Conservation (phyloP, 2,888 invertebrate genomes). For the Plagodis pulveraria region DNA sequence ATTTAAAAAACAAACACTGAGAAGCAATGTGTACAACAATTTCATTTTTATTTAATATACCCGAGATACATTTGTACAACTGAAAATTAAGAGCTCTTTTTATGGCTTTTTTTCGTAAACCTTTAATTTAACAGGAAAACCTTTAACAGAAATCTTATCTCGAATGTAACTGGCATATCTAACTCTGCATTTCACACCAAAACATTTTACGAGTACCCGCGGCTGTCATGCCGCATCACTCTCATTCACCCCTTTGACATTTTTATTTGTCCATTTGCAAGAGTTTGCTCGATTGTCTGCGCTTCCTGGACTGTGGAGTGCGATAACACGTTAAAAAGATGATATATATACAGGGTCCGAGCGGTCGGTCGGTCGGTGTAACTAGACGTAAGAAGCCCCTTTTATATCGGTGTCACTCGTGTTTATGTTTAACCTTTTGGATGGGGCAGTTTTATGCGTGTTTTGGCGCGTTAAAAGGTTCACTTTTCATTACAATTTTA, state of each 20-base stretch:
- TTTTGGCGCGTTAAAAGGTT: constrained; percentile 29
- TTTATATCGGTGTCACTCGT: constrained; percentile 40
- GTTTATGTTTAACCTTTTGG: constrained; percentile 47
- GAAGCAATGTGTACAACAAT: no score
- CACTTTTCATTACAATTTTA: constrained; percentile 24
- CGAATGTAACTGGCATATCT: background rate
- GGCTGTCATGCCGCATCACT: constrained; percentile 48
- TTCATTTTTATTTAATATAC: no score
- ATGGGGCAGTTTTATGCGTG: constrained; percentile 35
- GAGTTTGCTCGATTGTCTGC: constrained; percentile 64
- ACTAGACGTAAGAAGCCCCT: constrained; percentile 49
- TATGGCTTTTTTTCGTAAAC: no score
- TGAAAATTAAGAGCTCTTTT: no score
- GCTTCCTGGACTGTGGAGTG: constrained; percentile 61
- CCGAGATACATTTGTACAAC: no score
- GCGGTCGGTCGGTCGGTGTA: constrained; percentile 48
- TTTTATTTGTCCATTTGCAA: constrained; percentile 55
- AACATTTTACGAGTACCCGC: constrained; percentile 24
- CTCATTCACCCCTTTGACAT: constrained; percentile 47
- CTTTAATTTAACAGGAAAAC: no score
- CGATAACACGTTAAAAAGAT: constrained; percentile 76
- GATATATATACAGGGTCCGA: constrained; percentile 62
- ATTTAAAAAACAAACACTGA: no score
- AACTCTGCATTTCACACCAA: constrained; percentile 10
- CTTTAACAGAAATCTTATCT: no score